Evolutionary conservation across 2,113 vertebrate species (phyloP), one percentile per base, ranked within the genome.

Genomic region (Trogon melanurus): DNA sequence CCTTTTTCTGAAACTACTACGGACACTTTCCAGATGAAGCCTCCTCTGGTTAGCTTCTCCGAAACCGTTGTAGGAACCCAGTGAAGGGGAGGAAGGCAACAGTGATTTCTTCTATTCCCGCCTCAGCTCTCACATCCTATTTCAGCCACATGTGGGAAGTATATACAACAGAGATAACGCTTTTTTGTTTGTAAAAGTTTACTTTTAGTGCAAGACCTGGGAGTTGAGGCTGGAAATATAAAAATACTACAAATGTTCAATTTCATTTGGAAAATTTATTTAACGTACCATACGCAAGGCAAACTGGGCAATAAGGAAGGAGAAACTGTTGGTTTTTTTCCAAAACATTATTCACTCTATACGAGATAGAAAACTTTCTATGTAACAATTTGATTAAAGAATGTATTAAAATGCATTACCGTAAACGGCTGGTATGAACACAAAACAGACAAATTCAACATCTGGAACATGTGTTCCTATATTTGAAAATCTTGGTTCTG

Each of bases 81-180:
- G 5, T 38, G 34, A 84, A 74, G 36, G 10, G 16, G 41, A 41
- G 30, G 14, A 74, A 87, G 34, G 72, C 54, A 82, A 79, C 48
- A 64, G 13, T 0, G 0, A 72, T 62, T 92, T 93, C 79, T 64
- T 79, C 54, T 47, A 91, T 82, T 94, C 70, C 71, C 50, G 85
- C 50, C 36, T 85, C 23, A 73, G 56, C 58, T 61, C 60, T 72
- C 76, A 44, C 60, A 60, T 78, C 81, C 75, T 73, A 69, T 32
- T 83, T 75, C 27, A 70, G 36, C 25, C 71, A 73, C n/a, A 17
- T 11, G 69, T 32, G 41, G 34, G 38, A 81, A 56, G 44, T 26
- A 58, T 27, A 70, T 22, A 80, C 13, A 80, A 20, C 2, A 5
- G n/a, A 1, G 3, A 27, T 45, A 89, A 81, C 0, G 0, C 6